A percentile compares a stretch with the other conserved stretches of the same genome.
phyloP scores from a whole-genome alignment of 2,113 vertebrate species.

The Arvicanthis niloticus region DNA sequence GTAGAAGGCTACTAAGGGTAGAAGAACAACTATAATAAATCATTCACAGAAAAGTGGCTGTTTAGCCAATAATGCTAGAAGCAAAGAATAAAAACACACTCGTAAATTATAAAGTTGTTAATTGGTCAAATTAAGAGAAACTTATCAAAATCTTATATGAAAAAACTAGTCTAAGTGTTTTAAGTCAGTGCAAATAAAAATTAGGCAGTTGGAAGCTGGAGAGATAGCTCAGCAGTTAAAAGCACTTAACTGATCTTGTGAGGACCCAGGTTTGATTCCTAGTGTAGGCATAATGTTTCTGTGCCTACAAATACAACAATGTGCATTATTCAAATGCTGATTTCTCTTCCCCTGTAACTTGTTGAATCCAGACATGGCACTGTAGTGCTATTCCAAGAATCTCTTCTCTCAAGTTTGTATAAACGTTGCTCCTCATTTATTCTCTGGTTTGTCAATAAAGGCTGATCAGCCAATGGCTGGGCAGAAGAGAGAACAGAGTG shows the following conservation, averaged over 20 bases:
- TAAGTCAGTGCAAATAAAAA: slow-evolving; percentile 31
- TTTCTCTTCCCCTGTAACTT: too few species aligned
- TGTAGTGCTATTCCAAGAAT: too few species aligned
- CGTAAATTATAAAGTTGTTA: background rate
- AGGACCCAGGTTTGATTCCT: background rate
- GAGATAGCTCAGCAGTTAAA: background rate
- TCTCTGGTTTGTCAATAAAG: too few species aligned
- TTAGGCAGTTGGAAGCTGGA: background rate
- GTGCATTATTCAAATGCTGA: too few species aligned
- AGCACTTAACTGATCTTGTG: background rate
- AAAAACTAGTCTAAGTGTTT: background rate
- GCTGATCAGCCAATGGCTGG: too few species aligned
- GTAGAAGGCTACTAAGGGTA: background rate
- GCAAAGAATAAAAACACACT: background rate
- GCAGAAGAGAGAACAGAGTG: too few species aligned
- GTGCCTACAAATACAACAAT: too few species aligned
- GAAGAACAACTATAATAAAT: slow-evolving; percentile 13
- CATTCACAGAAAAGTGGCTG: background rate
- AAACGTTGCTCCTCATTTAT: too few species aligned
- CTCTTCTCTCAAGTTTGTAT: too few species aligned
- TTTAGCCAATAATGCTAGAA: slow-evolving; percentile 28
- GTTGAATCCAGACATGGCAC: too few species aligned
- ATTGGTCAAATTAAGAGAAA: slow-evolving; percentile 11
- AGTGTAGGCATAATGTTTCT: too few species aligned
- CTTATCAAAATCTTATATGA: background rate